These are phyloP conservation scores for Sisyra terminalis DNA, from an alignment of 2,888 invertebrate species.

Conservation along the genomic window DNA sequence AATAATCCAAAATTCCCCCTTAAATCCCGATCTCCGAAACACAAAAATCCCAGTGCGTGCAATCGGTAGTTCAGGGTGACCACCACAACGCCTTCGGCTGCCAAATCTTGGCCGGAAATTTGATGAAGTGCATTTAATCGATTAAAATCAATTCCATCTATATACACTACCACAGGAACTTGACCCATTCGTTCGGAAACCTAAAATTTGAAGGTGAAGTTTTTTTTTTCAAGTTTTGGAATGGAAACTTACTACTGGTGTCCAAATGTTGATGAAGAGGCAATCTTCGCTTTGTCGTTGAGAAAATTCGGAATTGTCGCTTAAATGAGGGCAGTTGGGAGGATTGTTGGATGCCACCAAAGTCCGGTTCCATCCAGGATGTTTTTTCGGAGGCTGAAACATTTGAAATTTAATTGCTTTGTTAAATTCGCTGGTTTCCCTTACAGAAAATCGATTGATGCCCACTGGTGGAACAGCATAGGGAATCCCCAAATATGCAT, in stretches of 20 bases:
- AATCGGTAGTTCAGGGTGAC: conserved; percentile 53
- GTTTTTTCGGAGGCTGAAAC: conserved; percentile 46
- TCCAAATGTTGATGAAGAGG: conserved; percentile 81
- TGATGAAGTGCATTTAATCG: conserved; percentile 32
- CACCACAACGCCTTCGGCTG: conserved; percentile 51
- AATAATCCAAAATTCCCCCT: conserved; percentile 75
- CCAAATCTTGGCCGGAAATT: conserved; percentile 50
- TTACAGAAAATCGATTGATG: conserved; percentile 56
- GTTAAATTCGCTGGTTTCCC: conserved; percentile 14
- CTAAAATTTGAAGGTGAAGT: too few species aligned
- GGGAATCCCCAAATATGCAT: conserved; percentile 62
- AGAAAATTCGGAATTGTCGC: conserved; percentile 20
- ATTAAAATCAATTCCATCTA: conserved; percentile 46
- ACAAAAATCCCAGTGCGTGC: conserved; percentile 53
- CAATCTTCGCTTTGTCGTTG: conserved; percentile 56
- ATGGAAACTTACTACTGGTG: conserved; percentile 50
- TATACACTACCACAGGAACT: conserved; percentile 50
- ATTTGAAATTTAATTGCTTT: too few species aligned
- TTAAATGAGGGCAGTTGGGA: conserved; percentile 49
- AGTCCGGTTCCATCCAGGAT: conserved; percentile 54
- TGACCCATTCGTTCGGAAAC: conserved; percentile 26
- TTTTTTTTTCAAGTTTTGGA: background rate
- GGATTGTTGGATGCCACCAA: conserved; percentile 51
- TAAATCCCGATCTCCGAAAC: conserved; percentile 33
- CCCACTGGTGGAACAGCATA: conserved; percentile 65